These are phyloP conservation scores for Clarias pachynema DNA, from an alignment of 2,797 vertebrate genomes.

Conservation along the genomic window DNA sequence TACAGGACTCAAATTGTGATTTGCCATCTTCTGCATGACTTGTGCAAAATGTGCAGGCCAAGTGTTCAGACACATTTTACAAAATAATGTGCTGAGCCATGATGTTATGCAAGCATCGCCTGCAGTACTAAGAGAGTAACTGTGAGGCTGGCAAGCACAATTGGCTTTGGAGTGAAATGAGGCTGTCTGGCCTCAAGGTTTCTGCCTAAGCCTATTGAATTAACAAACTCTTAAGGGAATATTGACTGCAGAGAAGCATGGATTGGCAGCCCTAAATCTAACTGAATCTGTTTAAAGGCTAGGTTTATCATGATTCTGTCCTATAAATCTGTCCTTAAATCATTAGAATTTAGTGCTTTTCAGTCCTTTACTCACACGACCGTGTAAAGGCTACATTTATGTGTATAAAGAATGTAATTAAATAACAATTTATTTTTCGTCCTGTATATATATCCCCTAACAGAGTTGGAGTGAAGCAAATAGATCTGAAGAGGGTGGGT, in stretches of 20 bases:
- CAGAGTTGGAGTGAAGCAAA: not conserved
- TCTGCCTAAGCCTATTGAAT: conserved; percentile 20
- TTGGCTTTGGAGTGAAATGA: conserved; percentile 31
- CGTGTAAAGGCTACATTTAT: not conserved
- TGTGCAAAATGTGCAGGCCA: not conserved
- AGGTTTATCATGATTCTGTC: not conserved
- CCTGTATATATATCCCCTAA: not conserved
- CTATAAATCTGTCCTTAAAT: not conserved
- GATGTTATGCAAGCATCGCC: conserved; percentile 44
- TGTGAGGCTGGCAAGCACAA: not conserved
- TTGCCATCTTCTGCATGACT: not conserved
- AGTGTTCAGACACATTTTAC: not conserved
- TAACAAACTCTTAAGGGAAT: not conserved
- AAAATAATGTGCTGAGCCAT: conserved; percentile 1
- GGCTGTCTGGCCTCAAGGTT: conserved; percentile 46
- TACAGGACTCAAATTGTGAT: not conserved
- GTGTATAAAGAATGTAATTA: not conserved
- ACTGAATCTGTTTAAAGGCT: not conserved
- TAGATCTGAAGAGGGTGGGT: not conserved
- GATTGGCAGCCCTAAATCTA: not conserved
- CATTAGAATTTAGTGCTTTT: not conserved
- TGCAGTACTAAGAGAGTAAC: not conserved
- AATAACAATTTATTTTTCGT: no score
- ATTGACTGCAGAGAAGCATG: not conserved
- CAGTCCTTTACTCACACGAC: not conserved